Conservation (phyloP, 2,888 invertebrate species). For the Macaria liturata region DNA sequence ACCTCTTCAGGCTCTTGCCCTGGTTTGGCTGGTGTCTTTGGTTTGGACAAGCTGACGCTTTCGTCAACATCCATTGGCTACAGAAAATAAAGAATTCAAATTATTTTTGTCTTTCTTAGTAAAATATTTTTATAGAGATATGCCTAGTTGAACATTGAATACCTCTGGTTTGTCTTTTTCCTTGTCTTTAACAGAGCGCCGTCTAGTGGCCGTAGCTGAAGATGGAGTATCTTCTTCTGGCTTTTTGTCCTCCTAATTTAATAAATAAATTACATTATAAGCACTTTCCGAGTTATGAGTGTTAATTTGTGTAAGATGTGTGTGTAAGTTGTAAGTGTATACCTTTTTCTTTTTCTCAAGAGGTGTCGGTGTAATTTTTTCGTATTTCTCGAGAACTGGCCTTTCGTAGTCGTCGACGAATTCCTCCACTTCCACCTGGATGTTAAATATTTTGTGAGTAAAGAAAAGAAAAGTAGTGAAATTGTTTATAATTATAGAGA, state of each 20-base stretch:
- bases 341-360: slow-evolving; percentile 80
- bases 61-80: slow-evolving; percentile 79
- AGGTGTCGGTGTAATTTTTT: slow-evolving; percentile 81
- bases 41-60: slow-evolving; percentile 69
- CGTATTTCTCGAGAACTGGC: slow-evolving; percentile 88
- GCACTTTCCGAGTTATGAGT: too few relatives aligned
- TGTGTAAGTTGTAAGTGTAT: slow-evolving; percentile 43
- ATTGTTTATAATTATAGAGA: slow-evolving; percentile 14
- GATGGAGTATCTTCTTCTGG: slow-evolving; percentile 63
- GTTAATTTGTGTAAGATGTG: slow-evolving; percentile 9
- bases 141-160: slow-evolving; percentile 14
- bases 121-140: not conserved
- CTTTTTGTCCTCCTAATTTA: slow-evolving; percentile 57
- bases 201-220: slow-evolving; percentile 65
- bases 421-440: slow-evolving; percentile 73
- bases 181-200: slow-evolving; percentile 74
- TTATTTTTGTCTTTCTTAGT: slow-evolving; percentile 9
- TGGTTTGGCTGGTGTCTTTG: slow-evolving; percentile 66
- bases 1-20: slow-evolving; percentile 73
- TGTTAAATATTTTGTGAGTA: slow-evolving; percentile 41
- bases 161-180: slow-evolving; percentile 75
- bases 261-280: slow-evolving; percentile 17
- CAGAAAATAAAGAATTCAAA: slow-evolving; percentile 33
- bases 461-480: slow-evolving; percentile 20
- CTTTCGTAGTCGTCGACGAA: slow-evolving; percentile 89